Conservation (phyloP, 2,113 vertebrate species). For the Pontoporia blainvillei region DNA sequence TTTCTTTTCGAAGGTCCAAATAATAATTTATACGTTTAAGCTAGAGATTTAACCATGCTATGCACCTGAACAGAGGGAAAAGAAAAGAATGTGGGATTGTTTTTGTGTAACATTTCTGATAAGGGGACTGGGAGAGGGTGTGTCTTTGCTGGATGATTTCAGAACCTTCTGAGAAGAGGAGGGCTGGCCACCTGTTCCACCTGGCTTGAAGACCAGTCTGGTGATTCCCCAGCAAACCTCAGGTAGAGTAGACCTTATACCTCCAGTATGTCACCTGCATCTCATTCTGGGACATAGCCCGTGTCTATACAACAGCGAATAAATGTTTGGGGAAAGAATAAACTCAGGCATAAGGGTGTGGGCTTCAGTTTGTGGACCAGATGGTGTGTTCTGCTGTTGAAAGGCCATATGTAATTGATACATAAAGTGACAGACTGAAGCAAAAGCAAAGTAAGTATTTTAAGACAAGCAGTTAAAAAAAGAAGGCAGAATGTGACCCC, state of each 20-base stretch:
- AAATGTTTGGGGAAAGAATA: constrained; percentile 63
- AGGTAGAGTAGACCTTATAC: neutral
- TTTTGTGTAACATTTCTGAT: neutral
- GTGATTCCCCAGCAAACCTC: neutral
- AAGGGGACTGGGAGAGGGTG: neutral
- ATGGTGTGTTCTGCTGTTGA: constrained; percentile 72
- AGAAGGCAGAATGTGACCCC: constrained; percentile 50
- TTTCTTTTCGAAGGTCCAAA: constrained; percentile 29
- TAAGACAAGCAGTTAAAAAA: constrained; percentile 66
- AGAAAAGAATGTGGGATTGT: neutral
- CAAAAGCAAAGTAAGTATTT: constrained; percentile 68
- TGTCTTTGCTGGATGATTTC: neutral
- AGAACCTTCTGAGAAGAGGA: neutral
- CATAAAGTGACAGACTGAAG: constrained; percentile 71
- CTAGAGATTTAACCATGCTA: neutral
- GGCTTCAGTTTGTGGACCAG: constrained; percentile 68
- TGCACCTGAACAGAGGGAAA: neutral
- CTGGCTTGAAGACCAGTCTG: neutral
- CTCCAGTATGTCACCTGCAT: constrained; percentile 16
- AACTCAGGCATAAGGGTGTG: constrained; percentile 64
- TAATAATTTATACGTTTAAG: constrained; percentile 6
- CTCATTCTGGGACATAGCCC: constrained; percentile 18
- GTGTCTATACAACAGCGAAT: constrained; percentile 66
- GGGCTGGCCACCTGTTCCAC: neutral
- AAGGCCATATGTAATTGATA: constrained; percentile 73